Conservation (phyloP, 2,888 invertebrate species). For the Ganaspis brasiliensis region DNA sequence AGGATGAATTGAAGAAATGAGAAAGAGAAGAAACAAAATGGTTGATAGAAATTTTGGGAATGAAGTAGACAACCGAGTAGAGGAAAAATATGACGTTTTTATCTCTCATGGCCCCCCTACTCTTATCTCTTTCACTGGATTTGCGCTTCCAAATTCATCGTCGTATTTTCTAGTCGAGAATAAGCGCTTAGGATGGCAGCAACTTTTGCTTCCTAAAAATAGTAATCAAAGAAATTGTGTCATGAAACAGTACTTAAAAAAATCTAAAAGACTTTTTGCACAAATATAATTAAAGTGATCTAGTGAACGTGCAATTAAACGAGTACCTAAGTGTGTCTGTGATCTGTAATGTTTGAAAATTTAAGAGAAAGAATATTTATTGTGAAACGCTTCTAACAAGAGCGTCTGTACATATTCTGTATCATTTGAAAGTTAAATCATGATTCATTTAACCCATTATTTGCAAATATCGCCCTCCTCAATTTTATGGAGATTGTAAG, state of each 20-base stretch:
- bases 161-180: slow-evolving; percentile 47
- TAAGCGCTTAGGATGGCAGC: slow-evolving; percentile 31
- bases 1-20: neutral
- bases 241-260: slow-evolving; percentile 45
- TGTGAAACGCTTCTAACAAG: slow-evolving; percentile 1
- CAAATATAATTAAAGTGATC: slow-evolving; percentile 5
- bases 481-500: slow-evolving; percentile 36
- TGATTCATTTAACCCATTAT: slow-evolving; percentile 17
- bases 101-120: slow-evolving; percentile 1
- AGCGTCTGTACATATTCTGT: slow-evolving; percentile 30
- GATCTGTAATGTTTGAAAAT: slow-evolving; percentile 65
- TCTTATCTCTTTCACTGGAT: neutral
- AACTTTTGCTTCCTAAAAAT: slow-evolving; percentile 3
- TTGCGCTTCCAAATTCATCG: slow-evolving; percentile 9
- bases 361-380: slow-evolving; percentile 26
- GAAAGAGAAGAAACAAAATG: neutral
- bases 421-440: neutral
- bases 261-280: slow-evolving; percentile 53
- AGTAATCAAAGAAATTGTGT: neutral
- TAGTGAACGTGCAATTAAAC: slow-evolving; percentile 57
- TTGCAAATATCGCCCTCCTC: slow-evolving; percentile 23
- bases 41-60: neutral
- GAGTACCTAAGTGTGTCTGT: slow-evolving; percentile 78
- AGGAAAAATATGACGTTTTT: slow-evolving; percentile 14
- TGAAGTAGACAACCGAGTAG: neutral